Conservation (phyloP, 2,888 invertebrate species). For the Ernsta delagoae region DNA sequence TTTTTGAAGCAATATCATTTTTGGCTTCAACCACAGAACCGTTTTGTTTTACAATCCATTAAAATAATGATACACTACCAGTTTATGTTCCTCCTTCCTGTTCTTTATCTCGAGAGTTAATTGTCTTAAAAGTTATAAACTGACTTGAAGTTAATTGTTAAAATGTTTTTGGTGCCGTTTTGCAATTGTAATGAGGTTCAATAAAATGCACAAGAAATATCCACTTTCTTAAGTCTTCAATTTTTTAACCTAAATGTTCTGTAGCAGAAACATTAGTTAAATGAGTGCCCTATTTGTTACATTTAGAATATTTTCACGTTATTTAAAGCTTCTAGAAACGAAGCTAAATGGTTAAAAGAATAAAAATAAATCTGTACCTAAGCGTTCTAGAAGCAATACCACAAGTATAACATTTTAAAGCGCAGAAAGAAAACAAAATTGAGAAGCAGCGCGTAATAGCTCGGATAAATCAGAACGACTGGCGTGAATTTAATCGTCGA, state of each 20-base stretch:
- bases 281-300: no score
- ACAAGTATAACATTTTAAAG: slow-evolving; percentile 8
- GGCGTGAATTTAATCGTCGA: slow-evolving; percentile 35
- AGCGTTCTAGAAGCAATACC: neutral
- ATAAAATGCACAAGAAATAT: slow-evolving; percentile 3
- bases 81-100: slow-evolving; percentile 13
- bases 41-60: slow-evolving; percentile 17
- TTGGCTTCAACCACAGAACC: neutral
- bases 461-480: slow-evolving; percentile 32
- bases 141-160: slow-evolving; percentile 5
- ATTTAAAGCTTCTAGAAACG: neutral
- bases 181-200: slow-evolving; percentile 19
- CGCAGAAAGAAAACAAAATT: slow-evolving; percentile 17
- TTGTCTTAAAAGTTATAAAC: slow-evolving; percentile 3
- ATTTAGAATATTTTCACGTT: neutral
- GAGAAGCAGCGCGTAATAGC: slow-evolving; percentile 26
- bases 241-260: no score
- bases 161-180: slow-evolving; percentile 13
- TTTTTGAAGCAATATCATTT: neutral
- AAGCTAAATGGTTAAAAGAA: neutral
- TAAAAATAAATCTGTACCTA: neutral
- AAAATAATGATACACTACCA: slow-evolving; percentile 10
- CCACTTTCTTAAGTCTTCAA: neutral
- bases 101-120: slow-evolving; percentile 17
- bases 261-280: no score